Base-by-base conservation (phyloP, 2,797 vertebrate genomes). In the Propithecus perrieri region DNA sequence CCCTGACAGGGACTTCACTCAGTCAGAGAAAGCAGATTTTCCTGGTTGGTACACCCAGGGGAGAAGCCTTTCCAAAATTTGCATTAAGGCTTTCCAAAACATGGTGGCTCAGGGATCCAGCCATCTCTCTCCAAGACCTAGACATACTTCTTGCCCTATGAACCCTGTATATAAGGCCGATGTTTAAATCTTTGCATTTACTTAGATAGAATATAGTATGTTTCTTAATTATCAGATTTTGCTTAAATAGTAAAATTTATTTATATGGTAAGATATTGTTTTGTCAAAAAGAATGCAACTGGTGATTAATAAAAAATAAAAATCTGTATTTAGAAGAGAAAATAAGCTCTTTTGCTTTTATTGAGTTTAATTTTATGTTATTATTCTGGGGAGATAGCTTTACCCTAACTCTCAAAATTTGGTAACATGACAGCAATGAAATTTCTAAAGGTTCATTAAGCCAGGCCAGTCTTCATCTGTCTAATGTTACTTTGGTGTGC, bases 201-300 rank as follows among this genome's bases (percentile, higher is more conserved):
- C 5, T 89, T 48, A 89, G 17, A 61, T 17, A 85, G 20, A 71
- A 72, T 95, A 85, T 20, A 75, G 14, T 74, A 53, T 24, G 18
- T 72, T 74, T 93, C 63, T 91, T 85, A 46, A 74, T 30, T 48
- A 67, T 20, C 46, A 24, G 71, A 74, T 79, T 94, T 95, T 83
- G 30, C 26, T 89, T 92, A 92, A 81, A 89, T 43, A 61, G 10
- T 80, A 59, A 72, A 81, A 41, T 85, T 59, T 78, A 80, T 59
- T 94, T 63, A 84, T 41, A 48, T 50, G n/a, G 28, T 14, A 84
- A 92, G 6, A 35, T 46, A 76, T 48, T 59, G 5, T 38, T 95
- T 90, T 50, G 17, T 72, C 33, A 83, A 95, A 89, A 93, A 65
- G 50, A 81, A 61, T 35, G 0, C 26, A 85, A 57, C 13, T n/a